Evolutionary conservation across 2,113 vertebrate species (phyloP).

Genomic region (Corapipo altera): DNA sequence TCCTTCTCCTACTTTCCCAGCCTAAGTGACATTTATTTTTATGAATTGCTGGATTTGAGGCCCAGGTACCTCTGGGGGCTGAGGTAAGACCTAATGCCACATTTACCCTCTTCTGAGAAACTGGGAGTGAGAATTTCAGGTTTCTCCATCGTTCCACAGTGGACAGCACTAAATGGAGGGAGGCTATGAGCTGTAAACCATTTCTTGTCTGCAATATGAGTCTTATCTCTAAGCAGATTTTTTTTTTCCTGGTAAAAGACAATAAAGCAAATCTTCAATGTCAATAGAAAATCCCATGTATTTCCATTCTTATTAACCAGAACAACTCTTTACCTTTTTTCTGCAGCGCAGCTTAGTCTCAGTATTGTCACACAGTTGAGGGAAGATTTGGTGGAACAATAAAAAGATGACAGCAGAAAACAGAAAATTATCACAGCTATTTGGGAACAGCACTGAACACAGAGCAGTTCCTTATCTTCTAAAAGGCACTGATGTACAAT

Average conservation of each 20-base stretch:
- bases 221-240: background rate
- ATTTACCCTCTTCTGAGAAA: background rate
- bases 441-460: background rate
- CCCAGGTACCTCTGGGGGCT: background rate
- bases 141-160: background rate
- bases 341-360: background rate
- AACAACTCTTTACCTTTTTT: background rate
- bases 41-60: background rate
- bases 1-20: background rate
- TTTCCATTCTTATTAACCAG: background rate
- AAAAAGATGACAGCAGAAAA: background rate
- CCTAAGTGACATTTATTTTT: background rate
- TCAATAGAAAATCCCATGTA: background rate
- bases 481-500: background rate
- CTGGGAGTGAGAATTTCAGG: rapidly evolving
- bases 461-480: background rate
- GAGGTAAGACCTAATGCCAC: background rate
- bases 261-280: background rate
- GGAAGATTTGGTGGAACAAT: background rate
- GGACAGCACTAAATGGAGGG: background rate
- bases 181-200: background rate
- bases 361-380: background rate
- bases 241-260: background rate
- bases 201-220: background rate
- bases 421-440: background rate